Evolutionary conservation across 2,888 invertebrate genomes (phyloP).

Genomic region (Pachydiplax longipennis): DNA sequence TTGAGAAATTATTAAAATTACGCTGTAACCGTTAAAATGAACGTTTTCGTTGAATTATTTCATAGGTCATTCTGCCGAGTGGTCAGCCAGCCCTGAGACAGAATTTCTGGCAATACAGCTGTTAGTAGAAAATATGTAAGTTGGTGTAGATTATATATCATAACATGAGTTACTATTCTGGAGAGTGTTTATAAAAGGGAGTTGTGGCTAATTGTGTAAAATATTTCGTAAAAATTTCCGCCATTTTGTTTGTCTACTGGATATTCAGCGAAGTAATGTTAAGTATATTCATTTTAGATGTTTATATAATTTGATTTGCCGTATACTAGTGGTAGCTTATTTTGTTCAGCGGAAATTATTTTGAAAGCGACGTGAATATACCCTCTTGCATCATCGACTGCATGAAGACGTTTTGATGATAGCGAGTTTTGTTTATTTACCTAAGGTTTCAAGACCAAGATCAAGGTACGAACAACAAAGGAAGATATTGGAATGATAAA

Average conservation of each 20-base stretch:
- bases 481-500: constrained; percentile 38
- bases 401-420: neutral
- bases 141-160: neutral
- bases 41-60: neutral
- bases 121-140: constrained; percentile 12
- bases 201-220: neutral
- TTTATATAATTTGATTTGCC: neutral
- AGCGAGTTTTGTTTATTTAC: constrained; percentile 5
- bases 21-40: neutral
- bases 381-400: no score
- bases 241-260: constrained; percentile 22
- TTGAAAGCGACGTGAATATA: neutral
- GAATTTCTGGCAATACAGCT: constrained; percentile 40
- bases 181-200: neutral
- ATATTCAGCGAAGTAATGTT: neutral
- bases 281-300: neutral
- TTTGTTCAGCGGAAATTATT: neutral
- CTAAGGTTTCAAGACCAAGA: constrained; percentile 32
- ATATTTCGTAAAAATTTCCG: constrained; percentile 10
- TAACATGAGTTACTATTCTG: neutral
- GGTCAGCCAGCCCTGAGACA: constrained; percentile 35
- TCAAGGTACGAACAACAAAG: constrained; percentile 24
- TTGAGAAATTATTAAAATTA: no score
- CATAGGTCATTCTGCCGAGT: constrained; percentile 38
- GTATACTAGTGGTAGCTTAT: neutral